Evolutionary conservation across 1,140 invertebrate species (phyloP), one percentile per base, ranked within the genome.

Genomic region (Listronotus bonariensis): DNA sequence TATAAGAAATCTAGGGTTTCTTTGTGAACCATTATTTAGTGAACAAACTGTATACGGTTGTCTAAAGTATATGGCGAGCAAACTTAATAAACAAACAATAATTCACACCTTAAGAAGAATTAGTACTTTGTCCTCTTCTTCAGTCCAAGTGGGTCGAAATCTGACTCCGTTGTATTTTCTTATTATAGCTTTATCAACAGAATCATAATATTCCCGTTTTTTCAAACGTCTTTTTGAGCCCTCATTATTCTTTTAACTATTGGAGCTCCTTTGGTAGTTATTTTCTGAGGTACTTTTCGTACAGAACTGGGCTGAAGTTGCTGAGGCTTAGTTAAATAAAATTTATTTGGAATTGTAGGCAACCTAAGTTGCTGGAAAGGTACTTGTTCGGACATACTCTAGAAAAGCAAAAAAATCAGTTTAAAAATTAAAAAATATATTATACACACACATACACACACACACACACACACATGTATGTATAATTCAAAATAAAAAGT

Each of bases 71-170:
- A n/a, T n/a, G n/a, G n/a, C n/a, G n/a, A n/a, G n/a, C n/a, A n/a
- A n/a, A n/a, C n/a, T n/a, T n/a, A n/a, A n/a, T n/a, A n/a, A n/a
- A n/a, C n/a, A n/a, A n/a, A n/a, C n/a, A n/a, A n/a, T n/a, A n/a
- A n/a, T n/a, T n/a, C n/a, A n/a, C 0, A 89, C 87, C 58, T 88
- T 87, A 62, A 87, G 88, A 17, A 92, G 80, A 0, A 90, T 76
- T 3, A 93, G 69, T 11, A 88, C 77, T 8, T 83, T 83, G 72
- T 90, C 88, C 72, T 90, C 88, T 12, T 80, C 76, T 0, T 81
- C 68, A 1, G 82, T 80, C 88, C 88, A 90, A 14, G 83, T 20
- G 17, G 49, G 38, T 12, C 36, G 80, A 0, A 87, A 86, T 36
- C 87, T 80, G 40, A 87, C 18, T 58, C 0, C 82, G 81, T 85